These are phyloP conservation scores for Perizoma affinitatum DNA, from an alignment of 2,888 invertebrate species.

Conservation along the genomic window DNA sequence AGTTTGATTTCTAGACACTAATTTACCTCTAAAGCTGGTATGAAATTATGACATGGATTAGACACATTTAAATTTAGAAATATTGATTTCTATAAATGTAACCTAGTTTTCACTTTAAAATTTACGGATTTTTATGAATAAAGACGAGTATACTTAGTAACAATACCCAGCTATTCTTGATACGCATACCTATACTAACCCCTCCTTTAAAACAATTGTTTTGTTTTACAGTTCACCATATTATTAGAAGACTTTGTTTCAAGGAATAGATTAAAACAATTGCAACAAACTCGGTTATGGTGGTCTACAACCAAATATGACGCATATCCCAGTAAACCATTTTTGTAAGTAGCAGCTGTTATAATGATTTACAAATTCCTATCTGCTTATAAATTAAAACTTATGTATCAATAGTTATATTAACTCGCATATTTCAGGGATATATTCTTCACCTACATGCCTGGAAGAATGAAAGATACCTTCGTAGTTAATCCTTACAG, in stretches of 20 bases:
- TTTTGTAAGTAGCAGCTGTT: constrained; percentile 58
- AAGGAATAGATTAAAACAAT: constrained; percentile 63
- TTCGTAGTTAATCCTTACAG: constrained; percentile 69
- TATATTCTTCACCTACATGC: constrained; percentile 73
- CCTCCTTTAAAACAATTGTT: background rate
- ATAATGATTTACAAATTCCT: no score
- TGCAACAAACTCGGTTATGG: constrained; percentile 70
- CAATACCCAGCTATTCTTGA: no score
- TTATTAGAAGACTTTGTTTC: constrained; percentile 62
- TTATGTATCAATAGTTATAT: background rate
- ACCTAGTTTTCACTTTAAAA: no score
- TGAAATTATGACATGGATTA: no score
- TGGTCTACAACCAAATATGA: constrained; percentile 75
- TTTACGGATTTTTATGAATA: no score
- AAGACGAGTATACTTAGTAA: no score
- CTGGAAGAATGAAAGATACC: constrained; percentile 68
- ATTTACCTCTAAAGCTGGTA: no score
- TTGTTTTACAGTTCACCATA: constrained; percentile 57
- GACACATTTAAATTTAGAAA: no score
- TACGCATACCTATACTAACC: background rate
- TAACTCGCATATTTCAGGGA: constrained; percentile 58
- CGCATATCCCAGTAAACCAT: constrained; percentile 64
- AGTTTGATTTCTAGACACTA: no score
- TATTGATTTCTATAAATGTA: no score
- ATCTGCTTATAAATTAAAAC: background rate